Conservation (phyloP, 92 coral and sea anemone species). For the Meandrina meandrites region DNA sequence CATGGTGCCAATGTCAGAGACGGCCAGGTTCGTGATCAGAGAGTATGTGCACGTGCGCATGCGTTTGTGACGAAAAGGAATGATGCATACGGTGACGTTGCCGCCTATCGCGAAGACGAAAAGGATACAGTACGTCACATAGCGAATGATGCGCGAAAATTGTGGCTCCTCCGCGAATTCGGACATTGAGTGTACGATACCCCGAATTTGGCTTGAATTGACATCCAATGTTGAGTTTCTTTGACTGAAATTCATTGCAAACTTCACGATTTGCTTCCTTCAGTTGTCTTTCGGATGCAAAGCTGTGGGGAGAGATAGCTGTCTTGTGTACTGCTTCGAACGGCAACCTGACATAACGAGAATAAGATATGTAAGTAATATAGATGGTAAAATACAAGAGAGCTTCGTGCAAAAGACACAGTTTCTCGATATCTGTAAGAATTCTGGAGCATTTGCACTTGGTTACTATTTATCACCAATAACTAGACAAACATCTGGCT, state of each 20-base stretch:
- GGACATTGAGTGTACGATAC: not conserved
- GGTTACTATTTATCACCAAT: not conserved
- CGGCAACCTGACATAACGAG: not conserved
- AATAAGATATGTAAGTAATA: not conserved
- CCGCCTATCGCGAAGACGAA: slow-evolving; percentile 76
- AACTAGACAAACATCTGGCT: not conserved
- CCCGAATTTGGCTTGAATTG: slow-evolving; percentile 15
- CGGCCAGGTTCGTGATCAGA: slow-evolving; percentile 81
- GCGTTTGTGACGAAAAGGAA: slow-evolving; percentile 72
- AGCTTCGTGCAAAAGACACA: not conserved
- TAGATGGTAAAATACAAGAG: not conserved
- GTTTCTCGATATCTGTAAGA: not conserved
- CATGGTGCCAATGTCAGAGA: slow-evolving; percentile 81
- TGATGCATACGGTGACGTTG: slow-evolving; percentile 72
- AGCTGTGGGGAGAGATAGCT: not conserved
- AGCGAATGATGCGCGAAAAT: slow-evolving; percentile 63
- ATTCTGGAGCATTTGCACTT: not conserved
- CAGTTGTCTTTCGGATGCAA: not conserved
- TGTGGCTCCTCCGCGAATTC: slow-evolving; percentile 54
- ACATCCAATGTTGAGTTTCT: not conserved
- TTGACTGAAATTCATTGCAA: slow-evolving; percentile 3
- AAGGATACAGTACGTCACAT: slow-evolving; percentile 49
- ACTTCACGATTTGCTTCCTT: not conserved
- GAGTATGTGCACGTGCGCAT: slow-evolving; percentile 86
- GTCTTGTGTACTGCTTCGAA: not conserved